These are phyloP conservation scores for Diadophis punctatus DNA, from an alignment of 2,113 vertebrate species.

Conservation along the genomic window DNA sequence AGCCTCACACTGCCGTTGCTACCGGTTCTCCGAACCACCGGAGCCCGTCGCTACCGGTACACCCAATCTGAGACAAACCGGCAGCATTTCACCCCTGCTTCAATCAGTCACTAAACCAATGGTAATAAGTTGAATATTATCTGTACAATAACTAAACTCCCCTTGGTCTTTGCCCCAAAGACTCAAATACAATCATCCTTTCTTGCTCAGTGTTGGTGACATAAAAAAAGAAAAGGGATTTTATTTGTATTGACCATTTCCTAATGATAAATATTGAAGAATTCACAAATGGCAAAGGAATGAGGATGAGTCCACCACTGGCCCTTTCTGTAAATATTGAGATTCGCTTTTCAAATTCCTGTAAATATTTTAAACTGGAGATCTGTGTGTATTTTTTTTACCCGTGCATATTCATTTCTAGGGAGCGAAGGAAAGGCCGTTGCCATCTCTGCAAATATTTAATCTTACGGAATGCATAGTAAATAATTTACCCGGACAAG, in stretches of 20 bases:
- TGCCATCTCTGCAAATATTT: constrained; percentile 14
- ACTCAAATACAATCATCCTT: rapidly evolving
- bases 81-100: too few relatives aligned
- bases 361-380: constrained; percentile 5
- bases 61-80: too few relatives aligned
- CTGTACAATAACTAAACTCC: not conserved
- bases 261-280: not conserved
- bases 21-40: too few relatives aligned
- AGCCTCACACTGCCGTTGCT: too few relatives aligned
- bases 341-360: constrained; percentile 9
- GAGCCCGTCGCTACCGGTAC: too few relatives aligned
- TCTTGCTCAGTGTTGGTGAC: not conserved
- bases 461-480: not conserved
- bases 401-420: not conserved
- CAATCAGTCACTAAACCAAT: too few relatives aligned
- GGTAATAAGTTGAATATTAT: not conserved
- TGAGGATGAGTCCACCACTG: not conserved
- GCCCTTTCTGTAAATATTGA: constrained; percentile 13
- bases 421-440: not conserved
- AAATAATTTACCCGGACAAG: constrained; percentile 24
- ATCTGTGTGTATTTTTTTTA: not conserved
- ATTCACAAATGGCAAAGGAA: not conserved
- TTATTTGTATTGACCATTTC: not conserved
- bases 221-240: not conserved
- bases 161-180: not conserved